Evolutionary conservation across 2,888 invertebrate genomes (phyloP).

Genomic region (Agelastica alni): DNA sequence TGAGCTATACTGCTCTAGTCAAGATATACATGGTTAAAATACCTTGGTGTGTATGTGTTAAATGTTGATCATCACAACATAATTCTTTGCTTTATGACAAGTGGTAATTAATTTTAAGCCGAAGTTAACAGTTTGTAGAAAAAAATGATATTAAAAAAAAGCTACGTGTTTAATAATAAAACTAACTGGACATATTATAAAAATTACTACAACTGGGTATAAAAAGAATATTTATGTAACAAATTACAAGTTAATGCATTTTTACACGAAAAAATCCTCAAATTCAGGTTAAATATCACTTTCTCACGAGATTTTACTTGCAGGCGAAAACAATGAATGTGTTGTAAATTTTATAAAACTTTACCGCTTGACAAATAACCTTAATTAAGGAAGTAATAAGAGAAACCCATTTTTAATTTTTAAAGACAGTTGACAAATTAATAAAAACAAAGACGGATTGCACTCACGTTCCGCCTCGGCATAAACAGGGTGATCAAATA

Average conservation of each 20-base stretch:
- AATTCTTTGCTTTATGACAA: too few species aligned
- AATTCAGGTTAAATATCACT: background rate
- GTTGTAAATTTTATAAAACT: background rate
- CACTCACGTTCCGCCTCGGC: too few species aligned
- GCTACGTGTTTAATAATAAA: background rate
- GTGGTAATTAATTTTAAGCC: background rate
- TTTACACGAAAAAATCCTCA: too few species aligned
- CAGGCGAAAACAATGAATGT: slow-evolving; percentile 13
- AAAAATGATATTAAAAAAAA: background rate
- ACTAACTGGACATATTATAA: background rate
- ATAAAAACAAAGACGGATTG: background rate
- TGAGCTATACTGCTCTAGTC: too few species aligned
- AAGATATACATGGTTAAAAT: too few species aligned
- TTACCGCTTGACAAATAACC: slow-evolving; percentile 11
- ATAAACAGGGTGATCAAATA: too few species aligned
- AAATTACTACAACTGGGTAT: background rate
- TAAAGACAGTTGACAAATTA: background rate
- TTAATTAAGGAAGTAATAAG: slow-evolving; percentile 15
- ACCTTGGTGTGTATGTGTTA: too few species aligned
- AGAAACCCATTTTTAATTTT: slow-evolving; percentile 11
- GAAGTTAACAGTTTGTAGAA: background rate
- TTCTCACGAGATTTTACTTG: background rate
- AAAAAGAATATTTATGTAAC: slow-evolving; percentile 3
- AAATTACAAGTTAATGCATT: too few species aligned
- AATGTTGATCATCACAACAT: too few species aligned